Evolutionary conservation across 2,797 vertebrate species (phyloP).

Genomic region (Trachops cirrhosus): DNA sequence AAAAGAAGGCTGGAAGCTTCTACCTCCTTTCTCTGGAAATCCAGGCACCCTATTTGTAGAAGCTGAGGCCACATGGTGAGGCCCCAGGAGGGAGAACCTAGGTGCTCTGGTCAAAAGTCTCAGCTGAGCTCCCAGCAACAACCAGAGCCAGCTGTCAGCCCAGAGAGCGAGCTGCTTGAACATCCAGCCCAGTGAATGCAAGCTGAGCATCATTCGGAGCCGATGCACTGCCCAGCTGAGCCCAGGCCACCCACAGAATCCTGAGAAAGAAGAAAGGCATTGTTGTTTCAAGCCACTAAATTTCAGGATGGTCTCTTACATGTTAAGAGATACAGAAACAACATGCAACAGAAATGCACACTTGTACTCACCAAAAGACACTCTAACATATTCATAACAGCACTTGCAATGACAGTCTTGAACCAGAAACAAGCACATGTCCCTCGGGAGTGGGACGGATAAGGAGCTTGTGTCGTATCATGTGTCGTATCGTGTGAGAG

Average conservation of each 20-base stretch:
- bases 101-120: not conserved
- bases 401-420: accelerated
- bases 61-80: accelerated
- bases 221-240: not conserved
- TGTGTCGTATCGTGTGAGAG: accelerated
- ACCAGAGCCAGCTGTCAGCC: not conserved
- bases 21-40: not conserved
- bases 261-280: not conserved
- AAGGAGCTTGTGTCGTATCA: accelerated
- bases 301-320: not conserved
- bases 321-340: accelerated
- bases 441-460: accelerated
- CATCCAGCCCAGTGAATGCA: accelerated
- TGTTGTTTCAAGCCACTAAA: not conserved
- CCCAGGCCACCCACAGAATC: not conserved
- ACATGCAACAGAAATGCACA: not conserved
- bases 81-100: not conserved
- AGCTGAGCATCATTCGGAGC: accelerated
- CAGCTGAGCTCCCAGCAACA: not conserved
- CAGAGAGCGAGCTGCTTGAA: not conserved
- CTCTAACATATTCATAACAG: not conserved
- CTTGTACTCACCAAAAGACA: accelerated
- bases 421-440: accelerated
- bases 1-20: not conserved
- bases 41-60: not conserved